phyloP scores from a whole-genome alignment of 2,113 vertebrate genomes.

The Zosterops japonicus region DNA sequence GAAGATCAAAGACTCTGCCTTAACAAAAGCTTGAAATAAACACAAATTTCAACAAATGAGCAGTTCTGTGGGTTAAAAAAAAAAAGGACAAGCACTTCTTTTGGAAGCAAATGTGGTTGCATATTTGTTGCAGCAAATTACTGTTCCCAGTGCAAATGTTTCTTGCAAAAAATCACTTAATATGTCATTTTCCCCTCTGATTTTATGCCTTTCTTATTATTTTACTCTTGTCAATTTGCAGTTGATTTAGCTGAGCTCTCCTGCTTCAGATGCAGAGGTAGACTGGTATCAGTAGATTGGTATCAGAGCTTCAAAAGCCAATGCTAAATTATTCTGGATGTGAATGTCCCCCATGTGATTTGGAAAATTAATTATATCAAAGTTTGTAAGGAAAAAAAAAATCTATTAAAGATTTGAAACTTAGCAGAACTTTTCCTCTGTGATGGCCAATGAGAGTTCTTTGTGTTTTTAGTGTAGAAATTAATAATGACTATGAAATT shows the following conservation, averaged over 20 bases:
- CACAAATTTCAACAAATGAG: neutral
- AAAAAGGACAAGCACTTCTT: neutral
- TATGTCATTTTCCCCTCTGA: neutral
- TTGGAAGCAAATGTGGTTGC: rapidly evolving
- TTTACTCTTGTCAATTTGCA: neutral
- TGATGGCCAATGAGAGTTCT: neutral
- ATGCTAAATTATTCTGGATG: neutral
- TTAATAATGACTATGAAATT: neutral
- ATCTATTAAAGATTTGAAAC: neutral
- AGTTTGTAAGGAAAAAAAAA: neutral
- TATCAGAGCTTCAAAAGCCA: neutral
- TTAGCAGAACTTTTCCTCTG: neutral
- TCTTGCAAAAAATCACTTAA: neutral
- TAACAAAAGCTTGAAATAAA: neutral
- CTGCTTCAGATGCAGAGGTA: neutral
- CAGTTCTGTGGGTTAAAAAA: neutral
- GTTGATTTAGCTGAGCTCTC: neutral
- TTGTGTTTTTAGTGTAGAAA: neutral
- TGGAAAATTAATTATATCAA: neutral
- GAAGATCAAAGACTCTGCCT: neutral
- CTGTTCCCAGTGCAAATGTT: neutral
- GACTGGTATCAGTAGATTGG: neutral
- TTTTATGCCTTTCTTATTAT: neutral
- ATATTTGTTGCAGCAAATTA: neutral
- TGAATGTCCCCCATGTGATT: neutral